phyloP scores from a whole-genome alignment of 1,140 invertebrate genomes.

The Medauroidea extradentata region DNA sequence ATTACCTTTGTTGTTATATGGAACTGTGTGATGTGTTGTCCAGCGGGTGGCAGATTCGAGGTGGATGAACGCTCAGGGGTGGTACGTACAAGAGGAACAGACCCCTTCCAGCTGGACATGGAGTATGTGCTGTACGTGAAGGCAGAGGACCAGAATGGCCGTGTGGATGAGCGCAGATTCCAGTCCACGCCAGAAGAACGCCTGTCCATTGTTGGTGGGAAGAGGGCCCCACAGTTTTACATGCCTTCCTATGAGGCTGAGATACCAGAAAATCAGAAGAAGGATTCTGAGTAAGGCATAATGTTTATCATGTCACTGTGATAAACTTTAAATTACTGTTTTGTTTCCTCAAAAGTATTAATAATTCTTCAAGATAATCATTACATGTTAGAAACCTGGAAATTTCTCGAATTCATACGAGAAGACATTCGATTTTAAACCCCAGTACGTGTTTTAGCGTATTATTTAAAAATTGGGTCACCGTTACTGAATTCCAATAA shows the following conservation, averaged over 20 bases:
- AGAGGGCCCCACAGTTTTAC: conserved; percentile 90
- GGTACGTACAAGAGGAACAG: conserved; percentile 84
- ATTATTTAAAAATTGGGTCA: too few relatives aligned
- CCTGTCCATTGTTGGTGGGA: conserved; percentile 88
- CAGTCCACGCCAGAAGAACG: conserved; percentile 89
- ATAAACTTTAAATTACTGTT: too few relatives aligned
- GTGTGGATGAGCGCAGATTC: conserved; percentile 80
- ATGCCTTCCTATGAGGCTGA: conserved; percentile 89
- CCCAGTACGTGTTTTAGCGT: too few relatives aligned
- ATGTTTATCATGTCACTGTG: too few relatives aligned
- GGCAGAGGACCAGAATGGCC: conserved; percentile 91
- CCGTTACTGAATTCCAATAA: too few relatives aligned
- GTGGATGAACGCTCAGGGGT: conserved; percentile 90
- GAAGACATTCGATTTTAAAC: too few relatives aligned
- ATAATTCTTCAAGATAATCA: too few relatives aligned
- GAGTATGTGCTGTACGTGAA: conserved; percentile 94
- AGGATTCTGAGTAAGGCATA: conserved; percentile 92
- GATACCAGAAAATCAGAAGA: conserved; percentile 93
- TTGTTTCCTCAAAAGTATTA: too few relatives aligned
- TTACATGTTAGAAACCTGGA: too few relatives aligned
- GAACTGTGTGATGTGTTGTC: neutral
- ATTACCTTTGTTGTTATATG: too few relatives aligned
- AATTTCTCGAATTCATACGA: too few relatives aligned
- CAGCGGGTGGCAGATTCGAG: conserved; percentile 73
- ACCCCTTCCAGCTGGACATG: conserved; percentile 92